Evolutionary conservation across 1,140 invertebrate genomes (phyloP).

Genomic region (Pogonomyrmex californicus): DNA sequence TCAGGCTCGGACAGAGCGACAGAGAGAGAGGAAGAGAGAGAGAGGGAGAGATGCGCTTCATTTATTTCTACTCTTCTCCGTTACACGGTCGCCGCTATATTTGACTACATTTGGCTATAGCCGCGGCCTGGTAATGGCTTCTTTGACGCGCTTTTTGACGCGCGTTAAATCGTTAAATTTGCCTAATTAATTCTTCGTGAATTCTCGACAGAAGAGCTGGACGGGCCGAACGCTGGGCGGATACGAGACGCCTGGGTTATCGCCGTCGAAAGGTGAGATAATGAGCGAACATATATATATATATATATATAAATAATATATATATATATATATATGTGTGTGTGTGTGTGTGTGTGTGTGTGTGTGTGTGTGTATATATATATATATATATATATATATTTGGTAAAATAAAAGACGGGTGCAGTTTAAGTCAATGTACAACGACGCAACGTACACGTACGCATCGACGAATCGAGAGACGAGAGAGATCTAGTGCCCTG

Average conservation of each 20-base stretch:
- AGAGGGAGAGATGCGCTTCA: slow-evolving; percentile 17
- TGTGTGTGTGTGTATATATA: no score
- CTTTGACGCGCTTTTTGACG: slow-evolving; percentile 9
- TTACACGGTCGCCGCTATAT: slow-evolving; percentile 23
- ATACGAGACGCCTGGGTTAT: slow-evolving; percentile 99
- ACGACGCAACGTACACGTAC: neutral
- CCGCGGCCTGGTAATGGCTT: slow-evolving; percentile 47
- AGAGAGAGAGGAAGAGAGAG: neutral
- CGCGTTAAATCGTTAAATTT: slow-evolving; percentile 12
- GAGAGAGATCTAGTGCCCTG: slow-evolving; percentile 36
- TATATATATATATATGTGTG: no score
- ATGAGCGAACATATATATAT: neutral
- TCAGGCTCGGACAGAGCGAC: slow-evolving; percentile 2
- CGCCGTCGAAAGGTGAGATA: slow-evolving; percentile 95
- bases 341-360: no score
- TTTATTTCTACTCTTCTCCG: slow-evolving; percentile 35
- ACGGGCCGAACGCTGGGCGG: slow-evolving; percentile 91
- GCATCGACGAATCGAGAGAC: neutral
- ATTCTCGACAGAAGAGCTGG: slow-evolving; percentile 92
- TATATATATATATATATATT: no score
- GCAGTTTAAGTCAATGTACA: neutral
- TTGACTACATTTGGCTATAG: slow-evolving; percentile 21
- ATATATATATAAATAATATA: no score
- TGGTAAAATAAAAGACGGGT: no score
- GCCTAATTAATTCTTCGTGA: slow-evolving; percentile 63